phyloP scores from a whole-genome alignment of 2,888 invertebrate species.

The Thymelicus lineola region DNA sequence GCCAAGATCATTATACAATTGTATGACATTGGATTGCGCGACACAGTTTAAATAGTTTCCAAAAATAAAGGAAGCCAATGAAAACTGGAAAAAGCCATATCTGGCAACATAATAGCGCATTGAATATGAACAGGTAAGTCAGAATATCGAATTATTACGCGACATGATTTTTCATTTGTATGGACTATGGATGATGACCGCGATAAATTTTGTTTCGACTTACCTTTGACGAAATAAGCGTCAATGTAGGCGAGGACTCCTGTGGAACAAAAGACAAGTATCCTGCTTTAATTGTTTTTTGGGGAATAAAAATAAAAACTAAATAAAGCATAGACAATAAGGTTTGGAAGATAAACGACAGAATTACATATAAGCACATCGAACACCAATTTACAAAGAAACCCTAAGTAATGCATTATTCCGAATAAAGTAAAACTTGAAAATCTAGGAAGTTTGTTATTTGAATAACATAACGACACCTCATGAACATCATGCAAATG shows the following conservation, averaged over 20 bases:
- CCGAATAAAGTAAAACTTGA: no score
- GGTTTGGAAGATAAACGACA: slow-evolving; percentile 2
- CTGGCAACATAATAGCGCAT: not conserved
- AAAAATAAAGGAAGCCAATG: no score
- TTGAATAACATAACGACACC: not conserved
- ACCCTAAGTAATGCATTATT: no score
- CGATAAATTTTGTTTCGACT: slow-evolving; percentile 64
- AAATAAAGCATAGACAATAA: slow-evolving; percentile 12
- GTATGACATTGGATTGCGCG: not conserved
- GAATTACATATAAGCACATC: not conserved
- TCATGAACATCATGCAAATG: not conserved
- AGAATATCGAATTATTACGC: slow-evolving; percentile 13
- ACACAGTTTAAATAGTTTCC: no score
- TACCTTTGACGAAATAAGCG: slow-evolving; percentile 92
- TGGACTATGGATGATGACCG: slow-evolving; percentile 35
- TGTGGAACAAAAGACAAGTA: slow-evolving; percentile 86
- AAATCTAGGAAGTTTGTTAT: no score
- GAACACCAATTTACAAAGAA: slow-evolving; percentile 31
- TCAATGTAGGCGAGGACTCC: slow-evolving; percentile 92
- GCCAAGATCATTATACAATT: not conserved
- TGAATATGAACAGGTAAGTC: not conserved
- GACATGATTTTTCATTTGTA: slow-evolving; percentile 17
- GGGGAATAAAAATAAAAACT: slow-evolving; percentile 40
- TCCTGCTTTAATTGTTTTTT: slow-evolving; percentile 75
- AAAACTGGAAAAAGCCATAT: no score